Conservation (phyloP, 1,140 invertebrate genomes). For the Lordiphosa clarofinis region DNA sequence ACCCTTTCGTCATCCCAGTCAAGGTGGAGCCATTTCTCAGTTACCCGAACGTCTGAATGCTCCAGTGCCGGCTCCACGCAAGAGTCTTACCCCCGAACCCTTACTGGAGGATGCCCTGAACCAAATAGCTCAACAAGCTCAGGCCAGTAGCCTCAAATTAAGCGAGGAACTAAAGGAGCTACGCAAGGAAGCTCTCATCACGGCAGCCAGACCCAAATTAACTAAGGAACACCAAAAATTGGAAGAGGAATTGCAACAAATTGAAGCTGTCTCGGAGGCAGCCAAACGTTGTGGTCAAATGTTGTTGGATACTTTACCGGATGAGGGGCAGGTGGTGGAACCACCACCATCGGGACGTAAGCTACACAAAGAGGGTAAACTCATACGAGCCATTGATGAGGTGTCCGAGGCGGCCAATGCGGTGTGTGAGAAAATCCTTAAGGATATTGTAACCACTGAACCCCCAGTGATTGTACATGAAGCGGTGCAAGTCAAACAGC, state of each 20-base stretch:
- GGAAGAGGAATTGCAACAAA: slow-evolving; percentile 66
- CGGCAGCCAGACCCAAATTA: slow-evolving; percentile 54
- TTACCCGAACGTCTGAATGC: slow-evolving; percentile 53
- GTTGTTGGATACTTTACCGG: slow-evolving; percentile 77
- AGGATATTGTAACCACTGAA: slow-evolving; percentile 74
- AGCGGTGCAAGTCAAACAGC: slow-evolving; percentile 60
- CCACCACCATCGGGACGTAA: slow-evolving; percentile 30
- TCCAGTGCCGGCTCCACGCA: slow-evolving; percentile 69
- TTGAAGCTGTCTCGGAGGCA: slow-evolving; percentile 79
- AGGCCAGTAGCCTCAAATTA: slow-evolving; percentile 82
- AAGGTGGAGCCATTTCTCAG: slow-evolving; percentile 68
- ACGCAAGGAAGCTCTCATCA: slow-evolving; percentile 72
- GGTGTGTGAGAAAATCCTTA: slow-evolving; percentile 74
- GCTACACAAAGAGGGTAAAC: slow-evolving; percentile 67
- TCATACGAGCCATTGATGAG: slow-evolving; percentile 72
- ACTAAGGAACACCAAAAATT: slow-evolving; percentile 64
- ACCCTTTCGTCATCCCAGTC: slow-evolving; percentile 71
- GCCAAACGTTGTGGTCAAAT: slow-evolving; percentile 80
- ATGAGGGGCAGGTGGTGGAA: slow-evolving; percentile 21
- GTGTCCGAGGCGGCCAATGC: slow-evolving; percentile 75
- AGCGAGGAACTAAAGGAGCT: slow-evolving; percentile 80
- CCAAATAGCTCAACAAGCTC: slow-evolving; percentile 82
- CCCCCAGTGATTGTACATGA: slow-evolving; percentile 73
- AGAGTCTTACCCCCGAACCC: slow-evolving; percentile 70
- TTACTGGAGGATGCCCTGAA: slow-evolving; percentile 81